These are phyloP conservation scores for Hermodice carunculata DNA, from an alignment of 2,888 invertebrate species.

Conservation along the genomic window DNA sequence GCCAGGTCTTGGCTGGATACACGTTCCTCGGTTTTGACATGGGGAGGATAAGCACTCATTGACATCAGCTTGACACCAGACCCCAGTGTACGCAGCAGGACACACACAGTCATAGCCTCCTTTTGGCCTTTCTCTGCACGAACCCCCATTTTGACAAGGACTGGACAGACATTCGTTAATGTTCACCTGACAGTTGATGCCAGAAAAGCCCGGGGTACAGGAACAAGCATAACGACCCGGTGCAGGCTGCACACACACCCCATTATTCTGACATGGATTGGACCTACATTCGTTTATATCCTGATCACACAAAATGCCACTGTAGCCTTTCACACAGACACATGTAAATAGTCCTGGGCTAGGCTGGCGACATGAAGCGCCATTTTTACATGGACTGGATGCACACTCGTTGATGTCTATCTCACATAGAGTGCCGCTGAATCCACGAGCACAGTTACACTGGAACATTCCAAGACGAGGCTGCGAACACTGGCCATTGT, in stretches of 20 bases:
- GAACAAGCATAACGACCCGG: no score
- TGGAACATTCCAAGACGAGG: no score
- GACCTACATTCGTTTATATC: no score
- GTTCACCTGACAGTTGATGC: constrained; percentile 31
- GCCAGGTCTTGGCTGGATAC: constrained; percentile 25
- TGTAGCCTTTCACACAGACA: no score
- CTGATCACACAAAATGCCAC: no score
- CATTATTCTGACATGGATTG: no score
- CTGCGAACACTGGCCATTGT: no score
- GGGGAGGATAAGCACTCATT: constrained; percentile 33
- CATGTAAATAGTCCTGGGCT: no score
- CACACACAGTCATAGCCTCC: constrained; percentile 38
- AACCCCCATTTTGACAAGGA: constrained; percentile 35
- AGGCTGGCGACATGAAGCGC: no score
- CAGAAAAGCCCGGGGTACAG: constrained; percentile 20
- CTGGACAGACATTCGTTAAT: constrained; percentile 33
- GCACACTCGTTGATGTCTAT: constrained; percentile 53
- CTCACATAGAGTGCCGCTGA: constrained; percentile 46
- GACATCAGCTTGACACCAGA: constrained; percentile 30
- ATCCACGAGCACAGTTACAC: constrained; percentile 83
- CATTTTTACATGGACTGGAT: constrained; percentile 35
- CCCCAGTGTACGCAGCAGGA: constrained; percentile 21
- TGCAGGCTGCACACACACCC: no score
- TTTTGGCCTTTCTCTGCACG: constrained; percentile 29
- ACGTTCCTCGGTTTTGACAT: constrained; percentile 34